Evolutionary conservation across 2,888 invertebrate species (phyloP), one percentile per base, ranked within the genome.

Genomic region (Folsomia manolachei): DNA sequence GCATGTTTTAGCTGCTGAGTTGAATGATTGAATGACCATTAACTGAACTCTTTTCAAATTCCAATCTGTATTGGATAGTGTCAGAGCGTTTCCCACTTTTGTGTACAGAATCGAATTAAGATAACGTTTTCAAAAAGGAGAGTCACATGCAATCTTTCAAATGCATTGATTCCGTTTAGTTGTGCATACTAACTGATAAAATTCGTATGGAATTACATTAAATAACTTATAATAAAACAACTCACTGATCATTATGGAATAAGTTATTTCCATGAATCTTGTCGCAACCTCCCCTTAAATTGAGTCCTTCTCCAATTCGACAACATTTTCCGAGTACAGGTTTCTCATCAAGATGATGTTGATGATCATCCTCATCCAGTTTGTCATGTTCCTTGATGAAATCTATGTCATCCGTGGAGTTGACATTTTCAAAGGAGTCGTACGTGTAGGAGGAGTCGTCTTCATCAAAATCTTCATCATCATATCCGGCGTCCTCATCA

Each of bases 291-390:
- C 79, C 79, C 25, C 75, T 70, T 2, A 73, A 70, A 69, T 74
- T 73, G 18, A 81, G 65, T 19, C 75, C 79, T 75, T 76, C 69
- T 0, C 75, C 78, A n/a, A 73, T 64, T 2, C 67, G 68, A 70
- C 80, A 81, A 65, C 80, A 81, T 70, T 81, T 81, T 14, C 78
- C 78, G 53, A 81, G 78, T 51, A 74, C 67, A 7, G 76, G 75
- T 61, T 72, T 75, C 23, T 27, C 69, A 14, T 69, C 60, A 2
- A 39, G 21, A 21, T 62, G 27, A 68, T 75, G 67, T 19, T 71
- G 69, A 2, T 68, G 64, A 24, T 78, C 68, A 66, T 70, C 27
- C 62, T 71, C 68, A 18, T 70, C 68, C 23, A 73, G 21, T 21
- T 75, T 71, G 18, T 78, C 75, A 2, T 71, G 73, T 26, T 71